Percentiles rank a stretch among this genome's conserved stretches.
Evolutionary conservation across 2,888 invertebrate genomes (phyloP).

Genomic region (Poecilobothrus nobilitatus): DNA sequence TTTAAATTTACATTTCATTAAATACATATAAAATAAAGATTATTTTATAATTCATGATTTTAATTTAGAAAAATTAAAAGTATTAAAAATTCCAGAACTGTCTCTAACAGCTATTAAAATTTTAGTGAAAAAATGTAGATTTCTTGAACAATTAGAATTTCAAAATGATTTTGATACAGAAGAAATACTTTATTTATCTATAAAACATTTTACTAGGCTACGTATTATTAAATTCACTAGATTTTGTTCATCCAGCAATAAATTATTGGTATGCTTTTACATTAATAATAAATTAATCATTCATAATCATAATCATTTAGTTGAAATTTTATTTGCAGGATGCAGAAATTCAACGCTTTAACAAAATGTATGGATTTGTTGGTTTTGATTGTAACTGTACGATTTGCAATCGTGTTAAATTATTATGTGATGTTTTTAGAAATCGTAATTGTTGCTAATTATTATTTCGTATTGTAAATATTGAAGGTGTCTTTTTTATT

Average conservation of each 20-base stretch:
- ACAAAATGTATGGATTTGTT: not conserved
- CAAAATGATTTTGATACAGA: slow-evolving; percentile 7
- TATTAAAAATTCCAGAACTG: not conserved
- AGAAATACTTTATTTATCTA: not conserved
- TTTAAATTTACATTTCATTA: too few relatives aligned
- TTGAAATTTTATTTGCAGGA: not conserved
- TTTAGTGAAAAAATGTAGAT: slow-evolving; percentile 1
- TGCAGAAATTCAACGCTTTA: not conserved
- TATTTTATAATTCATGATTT: slow-evolving; percentile 9
- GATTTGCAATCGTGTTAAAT: not conserved
- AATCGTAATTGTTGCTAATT: not conserved
- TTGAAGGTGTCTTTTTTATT: too few relatives aligned
- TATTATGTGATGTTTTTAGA: not conserved
- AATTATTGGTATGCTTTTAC: not conserved
- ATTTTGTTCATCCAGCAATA: not conserved
- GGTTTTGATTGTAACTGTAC: not conserved
- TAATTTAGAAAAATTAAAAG: not conserved
- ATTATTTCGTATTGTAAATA: too few relatives aligned
- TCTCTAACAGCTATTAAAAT: not conserved
- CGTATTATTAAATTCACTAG: not conserved
- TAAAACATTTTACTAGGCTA: not conserved
- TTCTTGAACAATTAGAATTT: slow-evolving; percentile 2
- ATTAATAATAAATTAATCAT: not conserved
- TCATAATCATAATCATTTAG: not conserved
- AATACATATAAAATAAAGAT: too few relatives aligned